phyloP scores from a whole-genome alignment of 2,797 vertebrate species.

The Taeniopygia guttata region DNA sequence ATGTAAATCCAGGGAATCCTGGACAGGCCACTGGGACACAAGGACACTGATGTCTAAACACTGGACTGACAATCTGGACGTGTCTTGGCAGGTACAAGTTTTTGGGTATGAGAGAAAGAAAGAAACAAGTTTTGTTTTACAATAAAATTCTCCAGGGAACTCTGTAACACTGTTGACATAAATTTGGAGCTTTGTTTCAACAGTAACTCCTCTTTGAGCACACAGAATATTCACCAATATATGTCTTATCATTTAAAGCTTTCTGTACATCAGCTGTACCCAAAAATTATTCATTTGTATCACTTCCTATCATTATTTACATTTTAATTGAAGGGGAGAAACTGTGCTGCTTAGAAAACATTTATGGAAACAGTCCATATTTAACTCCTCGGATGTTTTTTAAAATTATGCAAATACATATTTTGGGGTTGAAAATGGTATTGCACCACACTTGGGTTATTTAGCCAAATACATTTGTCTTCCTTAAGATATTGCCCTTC shows the following conservation, averaged over 20 bases:
- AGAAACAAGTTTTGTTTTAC: not conserved
- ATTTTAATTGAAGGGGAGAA: not conserved
- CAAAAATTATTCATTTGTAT: not conserved
- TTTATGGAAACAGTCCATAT: not conserved
- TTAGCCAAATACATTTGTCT: not conserved
- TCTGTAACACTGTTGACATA: not conserved
- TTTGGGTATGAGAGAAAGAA: not conserved
- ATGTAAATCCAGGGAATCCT: not conserved
- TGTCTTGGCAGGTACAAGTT: not conserved
- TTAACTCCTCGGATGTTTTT: not conserved
- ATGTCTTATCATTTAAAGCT: not conserved
- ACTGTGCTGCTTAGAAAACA: not conserved
- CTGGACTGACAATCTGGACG: not conserved
- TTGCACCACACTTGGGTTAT: not conserved
- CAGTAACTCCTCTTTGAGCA: not conserved
- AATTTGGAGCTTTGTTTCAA: not conserved
- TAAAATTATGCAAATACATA: not conserved
- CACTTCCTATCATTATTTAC: not conserved
- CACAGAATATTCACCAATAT: not conserved
- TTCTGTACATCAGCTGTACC: not conserved
- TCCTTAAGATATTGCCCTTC: not conserved
- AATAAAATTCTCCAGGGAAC: not conserved
- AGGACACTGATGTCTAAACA: not conserved
- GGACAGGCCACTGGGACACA: not conserved
- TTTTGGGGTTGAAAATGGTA: not conserved